phyloP scores from a whole-genome alignment of 2,888 invertebrate species.

The Cotesia congregata region DNA sequence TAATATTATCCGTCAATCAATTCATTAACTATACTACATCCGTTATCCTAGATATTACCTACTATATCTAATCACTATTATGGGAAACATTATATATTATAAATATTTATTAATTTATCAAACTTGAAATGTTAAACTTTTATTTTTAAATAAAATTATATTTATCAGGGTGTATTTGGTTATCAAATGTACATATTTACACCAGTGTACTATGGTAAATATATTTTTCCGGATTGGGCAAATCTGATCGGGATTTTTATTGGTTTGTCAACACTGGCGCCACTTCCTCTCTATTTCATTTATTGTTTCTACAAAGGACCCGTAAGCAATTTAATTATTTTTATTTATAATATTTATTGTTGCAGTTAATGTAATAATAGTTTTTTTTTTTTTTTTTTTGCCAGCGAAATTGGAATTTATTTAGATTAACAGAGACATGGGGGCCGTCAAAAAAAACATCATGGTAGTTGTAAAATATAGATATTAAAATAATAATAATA shows the following conservation, averaged over 20 bases:
- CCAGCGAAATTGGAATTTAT: constrained; percentile 56
- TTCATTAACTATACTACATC: too few species aligned
- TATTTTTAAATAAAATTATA: neutral
- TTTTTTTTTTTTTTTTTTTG: constrained; percentile 41
- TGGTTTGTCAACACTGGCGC: constrained; percentile 78
- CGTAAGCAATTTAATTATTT: constrained; percentile 61
- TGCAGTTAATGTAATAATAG: neutral
- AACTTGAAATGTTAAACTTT: neutral
- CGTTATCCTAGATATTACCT: too few species aligned
- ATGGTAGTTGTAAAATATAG: constrained; percentile 20
- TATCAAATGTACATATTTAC: constrained; percentile 81
- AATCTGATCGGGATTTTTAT: constrained; percentile 81
- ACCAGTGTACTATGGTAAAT: constrained; percentile 76
- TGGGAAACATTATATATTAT: too few species aligned
- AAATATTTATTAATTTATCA: too few species aligned
- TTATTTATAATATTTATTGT: neutral
- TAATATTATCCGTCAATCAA: neutral
- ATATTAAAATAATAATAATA: too few species aligned
- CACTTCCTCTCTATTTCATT: constrained; percentile 78
- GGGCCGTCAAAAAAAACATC: constrained; percentile 52
- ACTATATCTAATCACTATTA: too few species aligned
- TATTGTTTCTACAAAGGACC: constrained; percentile 69
- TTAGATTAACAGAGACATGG: constrained; percentile 56
- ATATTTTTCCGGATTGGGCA: constrained; percentile 80
- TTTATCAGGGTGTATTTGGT: constrained; percentile 77